Evolutionary conservation across 1,140 invertebrate species (phyloP).

Genomic region (Phthorimaea operculella): DNA sequence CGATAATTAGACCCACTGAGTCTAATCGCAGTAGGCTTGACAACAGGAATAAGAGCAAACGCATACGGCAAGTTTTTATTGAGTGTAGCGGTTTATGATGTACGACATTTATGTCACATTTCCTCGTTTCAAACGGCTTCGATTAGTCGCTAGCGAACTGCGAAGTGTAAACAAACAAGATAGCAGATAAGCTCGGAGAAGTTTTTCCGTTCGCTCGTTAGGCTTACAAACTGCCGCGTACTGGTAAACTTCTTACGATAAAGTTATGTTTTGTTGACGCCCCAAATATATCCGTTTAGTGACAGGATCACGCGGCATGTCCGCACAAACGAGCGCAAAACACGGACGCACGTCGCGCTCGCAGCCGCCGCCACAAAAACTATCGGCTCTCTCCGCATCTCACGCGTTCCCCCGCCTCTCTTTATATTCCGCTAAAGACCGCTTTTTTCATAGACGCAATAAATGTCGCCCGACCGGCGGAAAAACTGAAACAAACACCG

Average conservation of each 20-base stretch:
- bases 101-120: too few relatives aligned
- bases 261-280: too few relatives aligned
- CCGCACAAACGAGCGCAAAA: slow-evolving; percentile 26
- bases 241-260: too few relatives aligned
- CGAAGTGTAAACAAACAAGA: too few relatives aligned
- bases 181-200: too few relatives aligned
- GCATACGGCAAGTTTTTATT: neutral
- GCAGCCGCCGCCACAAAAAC: slow-evolving; percentile 29
- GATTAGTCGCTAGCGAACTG: too few relatives aligned
- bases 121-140: too few relatives aligned
- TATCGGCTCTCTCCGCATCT: slow-evolving; percentile 28
- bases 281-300: slow-evolving; percentile 15
- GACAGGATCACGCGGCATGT: slow-evolving; percentile 25
- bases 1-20: too few relatives aligned
- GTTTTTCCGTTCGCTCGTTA: too few relatives aligned
- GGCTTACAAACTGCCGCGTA: too few relatives aligned
- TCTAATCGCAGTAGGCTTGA: too few relatives aligned
- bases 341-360: slow-evolving; percentile 17
- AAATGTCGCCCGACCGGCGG: slow-evolving; percentile 23
- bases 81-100: neutral
- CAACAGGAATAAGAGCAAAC: neutral
- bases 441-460: slow-evolving; percentile 32
- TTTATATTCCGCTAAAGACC: slow-evolving; percentile 45
- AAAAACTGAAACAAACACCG: slow-evolving; percentile 28
- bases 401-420: slow-evolving; percentile 20